Evolutionary conservation across 2,113 vertebrate species (phyloP).

Genomic region (Scytalopus superciliaris): DNA sequence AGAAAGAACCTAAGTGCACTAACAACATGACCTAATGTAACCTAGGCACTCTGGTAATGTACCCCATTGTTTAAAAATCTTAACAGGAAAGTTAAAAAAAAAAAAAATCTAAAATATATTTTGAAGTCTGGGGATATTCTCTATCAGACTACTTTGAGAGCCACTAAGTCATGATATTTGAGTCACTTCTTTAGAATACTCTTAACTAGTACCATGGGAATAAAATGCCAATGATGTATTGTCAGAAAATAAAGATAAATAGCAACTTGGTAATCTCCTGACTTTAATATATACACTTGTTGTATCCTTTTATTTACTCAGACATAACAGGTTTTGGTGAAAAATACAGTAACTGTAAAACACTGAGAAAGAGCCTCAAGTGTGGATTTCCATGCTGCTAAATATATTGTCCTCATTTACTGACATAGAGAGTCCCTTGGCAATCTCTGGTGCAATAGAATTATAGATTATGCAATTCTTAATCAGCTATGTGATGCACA

Average conservation of each 20-base stretch:
- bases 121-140: not conserved
- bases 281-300: not conserved
- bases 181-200: not conserved
- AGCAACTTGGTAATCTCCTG: not conserved
- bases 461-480: slow-evolving; percentile 27
- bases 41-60: not conserved
- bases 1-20: fast-evolving
- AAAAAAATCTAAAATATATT: not conserved
- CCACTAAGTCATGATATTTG: not conserved
- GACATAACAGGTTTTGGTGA: not conserved
- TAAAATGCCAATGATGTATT: not conserved
- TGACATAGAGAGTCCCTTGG: not conserved
- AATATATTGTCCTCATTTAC: slow-evolving; percentile 11
- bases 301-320: not conserved
- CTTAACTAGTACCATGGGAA: not conserved
- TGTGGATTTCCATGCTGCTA: slow-evolving; percentile 4
- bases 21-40: not conserved
- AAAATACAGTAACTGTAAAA: not conserved
- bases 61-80: not conserved
- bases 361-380: not conserved
- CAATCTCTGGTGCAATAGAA: not conserved
- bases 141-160: not conserved
- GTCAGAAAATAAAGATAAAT: not conserved
- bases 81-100: not conserved
- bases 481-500: slow-evolving; percentile 22